A percentile compares a stretch with the other conserved stretches of the same genome.
Conservation (phyloP, 2,888 invertebrate genomes). For the Platynereis dumerilii region DNA sequence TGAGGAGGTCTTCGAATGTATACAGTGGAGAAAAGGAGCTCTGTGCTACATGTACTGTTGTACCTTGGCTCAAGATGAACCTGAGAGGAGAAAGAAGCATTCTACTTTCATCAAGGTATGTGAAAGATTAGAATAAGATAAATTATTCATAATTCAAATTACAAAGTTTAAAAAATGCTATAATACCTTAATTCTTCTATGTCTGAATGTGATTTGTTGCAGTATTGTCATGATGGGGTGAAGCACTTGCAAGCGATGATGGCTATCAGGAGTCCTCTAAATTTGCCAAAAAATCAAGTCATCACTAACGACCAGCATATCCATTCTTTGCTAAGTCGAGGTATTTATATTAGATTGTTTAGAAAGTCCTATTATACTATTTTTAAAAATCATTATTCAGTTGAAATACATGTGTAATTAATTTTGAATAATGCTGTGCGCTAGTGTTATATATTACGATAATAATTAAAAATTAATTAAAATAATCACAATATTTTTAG, state of each 20-base stretch:
- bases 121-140: no score
- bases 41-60: conserved; percentile 58
- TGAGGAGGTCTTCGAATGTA: conserved; percentile 51
- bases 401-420: no score
- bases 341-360: no score
- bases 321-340: conserved; percentile 35
- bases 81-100: neutral
- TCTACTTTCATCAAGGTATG: neutral
- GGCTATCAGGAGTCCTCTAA: conserved; percentile 21
- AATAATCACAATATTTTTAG: no score
- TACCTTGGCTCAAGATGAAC: conserved; percentile 40
- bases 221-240: conserved; percentile 38
- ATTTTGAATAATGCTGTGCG: no score
- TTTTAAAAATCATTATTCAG: no score
- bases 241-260: conserved; percentile 34
- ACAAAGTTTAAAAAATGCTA: neutral
- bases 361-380: no score
- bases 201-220: conserved; percentile 11
- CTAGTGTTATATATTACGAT: no score
- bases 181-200: neutral
- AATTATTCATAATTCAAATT: no score
- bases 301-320: conserved; percentile 29
- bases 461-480: no score
- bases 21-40: conserved; percentile 57
- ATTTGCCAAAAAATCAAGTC: conserved; percentile 13